Evolutionary conservation across 2,797 vertebrate species (phyloP).

Genomic region (Gallinago solitaria): DNA sequence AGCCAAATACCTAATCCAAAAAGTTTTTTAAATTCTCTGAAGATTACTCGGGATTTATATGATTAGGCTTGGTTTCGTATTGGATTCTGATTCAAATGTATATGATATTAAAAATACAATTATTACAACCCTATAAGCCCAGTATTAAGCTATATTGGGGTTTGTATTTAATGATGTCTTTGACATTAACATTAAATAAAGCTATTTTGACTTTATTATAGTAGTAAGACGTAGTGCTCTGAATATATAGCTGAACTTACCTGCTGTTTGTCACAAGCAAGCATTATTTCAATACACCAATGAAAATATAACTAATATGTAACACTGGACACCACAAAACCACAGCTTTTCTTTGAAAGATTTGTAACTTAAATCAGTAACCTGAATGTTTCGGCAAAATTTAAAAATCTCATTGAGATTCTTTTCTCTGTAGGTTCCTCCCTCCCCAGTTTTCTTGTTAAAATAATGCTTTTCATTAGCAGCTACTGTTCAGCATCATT

Average conservation of each 20-base stretch:
- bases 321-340: neutral
- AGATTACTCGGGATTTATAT: neutral
- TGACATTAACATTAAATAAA: neutral
- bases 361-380: neutral
- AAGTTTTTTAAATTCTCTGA: neutral
- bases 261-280: neutral
- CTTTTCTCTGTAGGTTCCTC: neutral
- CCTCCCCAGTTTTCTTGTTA: neutral
- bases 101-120: neutral
- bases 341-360: neutral
- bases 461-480: conserved; percentile 26
- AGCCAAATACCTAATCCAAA: neutral
- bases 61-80: neutral
- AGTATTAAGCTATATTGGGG: neutral
- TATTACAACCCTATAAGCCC: neutral
- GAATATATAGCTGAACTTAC: neutral
- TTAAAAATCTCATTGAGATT: neutral
- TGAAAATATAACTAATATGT: neutral
- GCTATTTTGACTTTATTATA: neutral
- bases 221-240: neutral
- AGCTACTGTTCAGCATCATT: neutral
- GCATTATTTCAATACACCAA: neutral
- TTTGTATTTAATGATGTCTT: neutral
- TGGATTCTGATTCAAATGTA: neutral
- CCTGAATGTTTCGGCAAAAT: neutral